Conservation (phyloP, 2,888 invertebrate species). For the Oligia strigilis region DNA sequence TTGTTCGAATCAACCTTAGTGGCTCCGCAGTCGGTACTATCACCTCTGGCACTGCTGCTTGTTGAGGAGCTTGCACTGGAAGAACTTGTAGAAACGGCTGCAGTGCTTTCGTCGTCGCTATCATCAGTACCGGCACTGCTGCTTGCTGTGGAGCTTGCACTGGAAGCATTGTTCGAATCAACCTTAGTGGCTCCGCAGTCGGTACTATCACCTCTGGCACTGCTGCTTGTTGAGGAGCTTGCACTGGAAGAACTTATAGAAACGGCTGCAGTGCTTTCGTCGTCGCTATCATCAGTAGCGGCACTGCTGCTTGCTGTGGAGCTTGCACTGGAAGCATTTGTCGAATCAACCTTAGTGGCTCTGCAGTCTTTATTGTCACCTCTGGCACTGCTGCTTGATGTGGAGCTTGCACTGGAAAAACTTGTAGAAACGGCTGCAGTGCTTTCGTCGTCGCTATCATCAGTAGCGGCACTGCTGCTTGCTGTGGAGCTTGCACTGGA, state of each 20-base stretch:
- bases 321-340: neutral
- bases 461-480: neutral
- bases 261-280: fast-evolving
- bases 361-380: too few relatives aligned
- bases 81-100: neutral
- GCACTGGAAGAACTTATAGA: neutral
- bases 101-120: too few relatives aligned
- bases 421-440: fast-evolving
- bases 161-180: too few relatives aligned
- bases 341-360: too few relatives aligned
- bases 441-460: fast-evolving
- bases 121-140: neutral
- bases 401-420: too few relatives aligned
- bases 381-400: neutral
- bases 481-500: neutral
- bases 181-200: neutral
- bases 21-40: too few relatives aligned
- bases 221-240: neutral
- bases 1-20: fast-evolving
- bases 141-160: neutral
- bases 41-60: neutral
- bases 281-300: neutral
- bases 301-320: neutral
- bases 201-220: neutral
- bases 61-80: neutral